A percentile compares a stretch with the other conserved stretches of the same genome.
phyloP scores from a whole-genome alignment of 1,140 invertebrate genomes.

The Trichonephila clavata region DNA sequence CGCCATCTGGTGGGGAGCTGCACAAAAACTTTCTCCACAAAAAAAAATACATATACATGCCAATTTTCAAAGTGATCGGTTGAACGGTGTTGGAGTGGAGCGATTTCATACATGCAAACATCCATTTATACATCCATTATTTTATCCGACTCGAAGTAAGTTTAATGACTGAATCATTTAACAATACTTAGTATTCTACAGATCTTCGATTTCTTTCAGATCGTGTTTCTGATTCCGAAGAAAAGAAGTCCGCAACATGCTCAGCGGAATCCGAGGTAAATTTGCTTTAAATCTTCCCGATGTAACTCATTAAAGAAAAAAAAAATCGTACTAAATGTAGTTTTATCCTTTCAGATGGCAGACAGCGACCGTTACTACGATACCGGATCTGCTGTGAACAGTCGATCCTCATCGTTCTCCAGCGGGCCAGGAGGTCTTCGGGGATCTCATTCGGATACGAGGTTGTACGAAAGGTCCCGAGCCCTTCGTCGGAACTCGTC shows the following conservation, averaged over 20 bases:
- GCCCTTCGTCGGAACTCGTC: conserved; percentile 57
- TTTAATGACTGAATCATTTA: too few species aligned
- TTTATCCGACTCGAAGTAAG: too few species aligned
- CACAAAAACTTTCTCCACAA: too few species aligned
- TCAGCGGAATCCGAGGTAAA: conserved; percentile 72
- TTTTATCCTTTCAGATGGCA: conserved; percentile 56
- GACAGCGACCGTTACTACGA: conserved; percentile 74
- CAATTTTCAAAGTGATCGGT: too few species aligned
- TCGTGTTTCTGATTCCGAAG: conserved; percentile 53
- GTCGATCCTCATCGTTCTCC: conserved; percentile 65
- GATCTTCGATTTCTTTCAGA: conserved; percentile 52
- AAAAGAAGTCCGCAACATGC: conserved; percentile 66
- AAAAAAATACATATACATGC: too few species aligned
- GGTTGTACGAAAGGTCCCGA: conserved; percentile 60
- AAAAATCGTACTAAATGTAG: not conserved
- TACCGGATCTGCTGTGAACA: conserved; percentile 61
- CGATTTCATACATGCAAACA: too few species aligned
- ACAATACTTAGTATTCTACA: not conserved
- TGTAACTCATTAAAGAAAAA: not conserved
- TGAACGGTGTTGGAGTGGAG: too few species aligned
- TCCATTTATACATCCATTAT: too few species aligned
- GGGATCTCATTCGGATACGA: conserved; percentile 62
- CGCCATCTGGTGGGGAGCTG: too few species aligned
- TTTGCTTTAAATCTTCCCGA: not conserved
- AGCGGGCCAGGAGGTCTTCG: conserved; percentile 68